phyloP scores from a whole-genome alignment of 2,888 invertebrate genomes.

The Polylopha cassiicola region DNA sequence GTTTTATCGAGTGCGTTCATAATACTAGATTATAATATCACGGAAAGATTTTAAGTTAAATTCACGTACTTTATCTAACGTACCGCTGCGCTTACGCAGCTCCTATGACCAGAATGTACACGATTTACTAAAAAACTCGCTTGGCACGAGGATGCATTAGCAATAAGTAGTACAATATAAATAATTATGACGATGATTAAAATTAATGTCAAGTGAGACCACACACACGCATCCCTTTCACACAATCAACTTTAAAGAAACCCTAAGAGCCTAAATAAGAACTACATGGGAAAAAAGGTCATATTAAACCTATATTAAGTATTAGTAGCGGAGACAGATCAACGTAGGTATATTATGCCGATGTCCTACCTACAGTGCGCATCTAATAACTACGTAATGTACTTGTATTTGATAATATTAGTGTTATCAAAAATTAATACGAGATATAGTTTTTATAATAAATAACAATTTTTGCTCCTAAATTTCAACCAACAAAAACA shows the following conservation, averaged over 20 bases:
- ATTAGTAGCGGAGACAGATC: slow-evolving; percentile 50
- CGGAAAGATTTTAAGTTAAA: slow-evolving; percentile 43
- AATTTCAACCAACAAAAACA: slow-evolving; percentile 59
- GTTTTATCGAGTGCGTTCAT: slow-evolving; percentile 35
- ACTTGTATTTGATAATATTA: slow-evolving; percentile 50
- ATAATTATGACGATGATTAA: slow-evolving; percentile 52
- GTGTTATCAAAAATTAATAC: slow-evolving; percentile 49
- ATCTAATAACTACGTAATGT: slow-evolving; percentile 45
- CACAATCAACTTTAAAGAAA: slow-evolving; percentile 57
- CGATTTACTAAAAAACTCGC: slow-evolving; percentile 57
- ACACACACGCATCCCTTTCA: slow-evolving; percentile 63
- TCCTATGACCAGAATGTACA: slow-evolving; percentile 75
- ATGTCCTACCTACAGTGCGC: slow-evolving; percentile 48
- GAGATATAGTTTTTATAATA: slow-evolving; percentile 59
- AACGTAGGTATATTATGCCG: slow-evolving; percentile 60
- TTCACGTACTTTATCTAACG: slow-evolving; percentile 47
- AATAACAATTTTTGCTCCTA: slow-evolving; percentile 67
- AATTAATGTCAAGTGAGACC: slow-evolving; percentile 63
- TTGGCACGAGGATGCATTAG: slow-evolving; percentile 48
- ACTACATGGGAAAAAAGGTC: slow-evolving; percentile 57
- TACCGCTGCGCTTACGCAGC: slow-evolving; percentile 46
- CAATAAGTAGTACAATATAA: slow-evolving; percentile 46
- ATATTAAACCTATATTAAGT: slow-evolving; percentile 53
- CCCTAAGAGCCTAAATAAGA: slow-evolving; percentile 55
- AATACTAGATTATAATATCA: slow-evolving; percentile 42